Percentiles rank a stretch among this genome's conserved stretches.
Conservation (phyloP, 2,797 vertebrate species). For the Pantherophis vulpinus region DNA sequence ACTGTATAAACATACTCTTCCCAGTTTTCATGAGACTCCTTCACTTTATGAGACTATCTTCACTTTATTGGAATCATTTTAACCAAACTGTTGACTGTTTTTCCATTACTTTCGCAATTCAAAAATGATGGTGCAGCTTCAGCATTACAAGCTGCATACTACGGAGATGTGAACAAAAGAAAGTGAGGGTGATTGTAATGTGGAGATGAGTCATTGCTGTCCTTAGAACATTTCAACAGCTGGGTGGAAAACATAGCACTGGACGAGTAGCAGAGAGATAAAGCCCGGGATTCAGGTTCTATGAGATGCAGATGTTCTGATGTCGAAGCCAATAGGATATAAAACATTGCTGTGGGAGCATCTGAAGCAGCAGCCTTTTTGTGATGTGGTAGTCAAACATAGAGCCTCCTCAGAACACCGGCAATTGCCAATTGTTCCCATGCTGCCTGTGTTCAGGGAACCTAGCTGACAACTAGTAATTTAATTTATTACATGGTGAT, state of each 20-base stretch:
- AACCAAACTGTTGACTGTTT: neutral
- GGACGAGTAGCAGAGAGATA: neutral
- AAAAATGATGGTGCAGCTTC: neutral
- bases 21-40: neutral
- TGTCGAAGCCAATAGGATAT: neutral
- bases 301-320: neutral
- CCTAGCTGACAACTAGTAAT: neutral
- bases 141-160: neutral
- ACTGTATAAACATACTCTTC: neutral
- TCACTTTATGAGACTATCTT: too few relatives aligned
- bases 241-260: neutral
- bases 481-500: neutral
- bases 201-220: neutral
- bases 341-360: neutral
- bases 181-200: neutral
- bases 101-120: neutral
- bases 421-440: neutral
- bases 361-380: neutral
- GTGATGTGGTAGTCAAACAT: neutral
- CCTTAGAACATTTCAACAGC: neutral
- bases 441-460: fast-evolving
- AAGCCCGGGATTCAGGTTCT: fast-evolving
- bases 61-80: neutral
- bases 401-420: fast-evolving
- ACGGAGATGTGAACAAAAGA: neutral